A percentile compares a stretch with the other conserved stretches of the same genome.
Evolutionary conservation across 2,113 vertebrate species (phyloP).

Genomic region (Thalassarche chlororhynchos): DNA sequence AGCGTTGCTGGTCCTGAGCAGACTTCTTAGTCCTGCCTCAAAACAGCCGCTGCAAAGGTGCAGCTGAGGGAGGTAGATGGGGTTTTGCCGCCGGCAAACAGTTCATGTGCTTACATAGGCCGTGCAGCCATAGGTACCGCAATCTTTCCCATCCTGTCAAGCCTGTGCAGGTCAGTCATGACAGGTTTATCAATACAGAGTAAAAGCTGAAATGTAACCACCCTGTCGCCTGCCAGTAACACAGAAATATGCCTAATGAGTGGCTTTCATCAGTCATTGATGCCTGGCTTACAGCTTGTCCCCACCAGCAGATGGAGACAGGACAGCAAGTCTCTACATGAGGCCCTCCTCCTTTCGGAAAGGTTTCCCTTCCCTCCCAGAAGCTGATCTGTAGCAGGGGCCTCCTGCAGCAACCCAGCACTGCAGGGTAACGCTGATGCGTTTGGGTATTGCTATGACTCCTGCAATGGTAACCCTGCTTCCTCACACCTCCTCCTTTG

Average conservation of each 20-base stretch:
- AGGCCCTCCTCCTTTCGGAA: background rate
- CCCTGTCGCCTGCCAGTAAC: background rate
- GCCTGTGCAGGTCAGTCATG: background rate
- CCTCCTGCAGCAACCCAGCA: background rate
- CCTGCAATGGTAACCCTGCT: background rate
- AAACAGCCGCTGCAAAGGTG: background rate
- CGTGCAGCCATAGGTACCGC: accelerated
- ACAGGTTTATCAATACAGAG: background rate
- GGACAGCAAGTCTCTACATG: background rate
- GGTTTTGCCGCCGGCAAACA: background rate
- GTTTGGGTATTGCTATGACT: background rate
- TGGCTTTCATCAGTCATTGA: background rate
- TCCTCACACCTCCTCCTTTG: background rate
- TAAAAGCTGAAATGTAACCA: background rate
- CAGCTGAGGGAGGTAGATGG: background rate
- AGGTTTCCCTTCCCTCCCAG: background rate
- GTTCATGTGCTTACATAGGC: background rate
- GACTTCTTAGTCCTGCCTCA: background rate
- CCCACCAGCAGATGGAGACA: background rate
- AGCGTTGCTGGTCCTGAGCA: background rate
- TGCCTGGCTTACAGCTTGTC: background rate
- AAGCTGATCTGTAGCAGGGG: background rate
- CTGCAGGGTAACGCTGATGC: accelerated
- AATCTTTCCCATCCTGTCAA: background rate
- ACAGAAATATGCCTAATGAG: background rate